A percentile compares a stretch with the other conserved stretches of the same genome.
These are phyloP conservation scores for Stramonita haemastoma DNA, from an alignment of 2,888 invertebrate genomes.

Conservation along the genomic window DNA sequence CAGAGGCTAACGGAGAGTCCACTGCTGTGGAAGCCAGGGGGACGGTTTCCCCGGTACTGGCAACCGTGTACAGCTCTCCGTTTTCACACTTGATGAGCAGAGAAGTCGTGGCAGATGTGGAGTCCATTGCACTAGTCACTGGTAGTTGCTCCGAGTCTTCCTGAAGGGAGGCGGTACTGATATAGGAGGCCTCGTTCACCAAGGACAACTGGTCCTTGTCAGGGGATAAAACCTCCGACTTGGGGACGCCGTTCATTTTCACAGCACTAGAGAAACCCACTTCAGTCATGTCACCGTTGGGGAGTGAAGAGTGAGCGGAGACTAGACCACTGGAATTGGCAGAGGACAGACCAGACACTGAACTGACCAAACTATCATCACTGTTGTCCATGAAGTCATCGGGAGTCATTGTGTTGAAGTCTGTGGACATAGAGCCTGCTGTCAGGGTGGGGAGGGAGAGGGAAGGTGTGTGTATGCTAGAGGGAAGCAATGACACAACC, in stretches of 20 bases:
- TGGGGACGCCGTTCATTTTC: slow-evolving; percentile 30
- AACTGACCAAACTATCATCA: slow-evolving; percentile 37
- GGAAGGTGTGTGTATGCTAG: slow-evolving; percentile 5
- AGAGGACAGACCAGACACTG: slow-evolving; percentile 35
- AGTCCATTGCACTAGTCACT: slow-evolving; percentile 14
- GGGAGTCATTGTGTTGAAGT: slow-evolving; percentile 29
- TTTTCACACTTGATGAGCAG: slow-evolving; percentile 36
- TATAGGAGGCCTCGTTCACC: neutral
- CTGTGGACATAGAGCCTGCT: slow-evolving; percentile 20
- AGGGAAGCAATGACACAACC: slow-evolving; percentile 32
- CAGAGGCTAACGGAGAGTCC: neutral
- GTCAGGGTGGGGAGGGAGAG: slow-evolving; percentile 33
- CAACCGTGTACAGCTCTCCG: slow-evolving; percentile 21
- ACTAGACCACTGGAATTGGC: slow-evolving; percentile 38
- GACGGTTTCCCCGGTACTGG: slow-evolving; percentile 3
- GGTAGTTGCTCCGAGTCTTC: neutral
- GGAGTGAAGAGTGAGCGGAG: slow-evolving; percentile 13
- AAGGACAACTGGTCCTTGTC: neutral
- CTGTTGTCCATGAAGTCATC: slow-evolving; percentile 42
- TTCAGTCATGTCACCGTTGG: slow-evolving; percentile 30
- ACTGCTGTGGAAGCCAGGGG: neutral
- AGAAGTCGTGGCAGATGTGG: neutral
- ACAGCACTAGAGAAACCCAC: slow-evolving; percentile 4
- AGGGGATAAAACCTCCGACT: neutral
- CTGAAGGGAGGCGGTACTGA: slow-evolving; percentile 5